Evolutionary conservation across 1,140 invertebrate genomes (phyloP), one percentile per base, ranked within the genome.

Genomic region (Lerema accius): DNA sequence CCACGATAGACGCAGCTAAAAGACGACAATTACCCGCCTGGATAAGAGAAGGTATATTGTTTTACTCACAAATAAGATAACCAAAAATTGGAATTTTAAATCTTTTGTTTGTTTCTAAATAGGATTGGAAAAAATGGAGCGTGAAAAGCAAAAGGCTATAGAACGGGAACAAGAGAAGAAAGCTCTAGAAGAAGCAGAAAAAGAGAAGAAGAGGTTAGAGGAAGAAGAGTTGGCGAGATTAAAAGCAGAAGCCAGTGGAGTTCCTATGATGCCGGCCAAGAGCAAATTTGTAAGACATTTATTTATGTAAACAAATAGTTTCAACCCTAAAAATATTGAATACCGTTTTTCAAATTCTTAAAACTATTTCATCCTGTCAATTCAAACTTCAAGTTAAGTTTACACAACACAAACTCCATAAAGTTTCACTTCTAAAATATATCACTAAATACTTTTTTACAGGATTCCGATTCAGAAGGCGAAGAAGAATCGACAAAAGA

Each of bases 71-170:
- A n/a, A n/a, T n/a, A n/a, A n/a, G n/a, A n/a, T n/a, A n/a, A n/a
- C n/a, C n/a, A n/a, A n/a, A n/a, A n/a, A n/a, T n/a, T n/a, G n/a
- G n/a, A n/a, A n/a, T n/a, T n/a, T n/a, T n/a, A n/a, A 48, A 23
- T 39, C 16, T 13, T 19, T 35, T 17, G 40, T 70, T 7, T 51
- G 3, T 28, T 48, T 48, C 4, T 13, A 32, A 26, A 13, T 74
- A 92, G 93, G 98, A 28, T 90, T 99, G 60, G 98, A 99, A 84
- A 99, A 99, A 92, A 99, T 99, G 97, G 98, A 99, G 90, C 92
- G 96, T 46, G 98, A 99, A 71, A 99, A 99, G 86, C 94, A 95
- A 76, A 97, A 95, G 75, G 96, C 97, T 71, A 91, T 97, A 65
- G 96, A 98, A 83, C 94, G 94, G 46, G 95, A 96, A 76, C 91